Base-by-base conservation (phyloP, 2,888 invertebrate species). In the Megamerina dolium region DNA sequence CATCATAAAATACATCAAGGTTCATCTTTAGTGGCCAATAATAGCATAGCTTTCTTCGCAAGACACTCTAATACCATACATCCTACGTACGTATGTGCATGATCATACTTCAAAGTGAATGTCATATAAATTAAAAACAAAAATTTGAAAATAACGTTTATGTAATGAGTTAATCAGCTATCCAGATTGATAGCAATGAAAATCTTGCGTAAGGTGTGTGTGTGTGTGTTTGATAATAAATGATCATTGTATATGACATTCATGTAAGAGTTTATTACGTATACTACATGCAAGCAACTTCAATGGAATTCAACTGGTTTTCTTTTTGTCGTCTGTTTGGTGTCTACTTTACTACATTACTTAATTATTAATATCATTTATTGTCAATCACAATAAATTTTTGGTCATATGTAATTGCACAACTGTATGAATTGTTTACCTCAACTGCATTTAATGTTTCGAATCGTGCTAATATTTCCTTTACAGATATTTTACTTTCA, bases 401-500 rank as follows among this genome's bases (percentile, higher is more conserved):
- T n/a, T n/a, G n/a, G n/a, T n/a, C n/a, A n/a, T n/a, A n/a, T 30
- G 30, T 9, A 30, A 30, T 4, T 30, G 14, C 5, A 13, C n/a
- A n/a, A n/a, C n/a, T n/a, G n/a, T n/a, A n/a, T 17, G 18, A 17
- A 34, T 18, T 17, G 36, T 46, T 58, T 63, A 70, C 71, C 70
- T 71, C 71, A 23, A 57, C 55, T 47, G 60, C 61, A 50, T 65
- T 78, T 54, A 83, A 75, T 62, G 82, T 82, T 71, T 87, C 88
- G 71, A 88, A 88, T 52, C 87, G 76, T 41, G 86, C 86, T 57
- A 87, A 75, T 55, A 88, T 87, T 64, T 86, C 87, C 64, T 84
- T 83, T 51, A 87, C 87, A 51, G 87, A 87, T 59, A 87, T 79
- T 73, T 88, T 87, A n/a, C 82, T 82, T 64, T 87, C 87, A 34